phyloP scores from a whole-genome alignment of 2,888 invertebrate genomes.

The Chrysodeixis includens region DNA sequence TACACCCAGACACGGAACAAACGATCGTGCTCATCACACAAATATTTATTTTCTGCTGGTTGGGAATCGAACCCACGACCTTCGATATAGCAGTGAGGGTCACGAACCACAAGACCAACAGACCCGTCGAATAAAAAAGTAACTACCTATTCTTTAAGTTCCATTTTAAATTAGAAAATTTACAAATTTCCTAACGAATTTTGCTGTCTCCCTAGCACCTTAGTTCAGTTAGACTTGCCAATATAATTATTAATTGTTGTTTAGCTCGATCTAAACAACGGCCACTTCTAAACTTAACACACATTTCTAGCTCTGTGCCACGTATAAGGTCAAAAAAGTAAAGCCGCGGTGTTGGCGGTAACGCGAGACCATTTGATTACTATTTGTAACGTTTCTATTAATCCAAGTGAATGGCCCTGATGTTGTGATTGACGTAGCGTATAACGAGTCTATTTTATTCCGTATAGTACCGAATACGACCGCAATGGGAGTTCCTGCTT shows the following conservation, averaged over 20 bases:
- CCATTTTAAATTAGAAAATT: too few relatives aligned
- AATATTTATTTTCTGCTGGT: too few relatives aligned
- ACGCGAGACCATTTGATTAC: slow-evolving; percentile 83
- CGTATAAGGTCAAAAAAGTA: slow-evolving; percentile 73
- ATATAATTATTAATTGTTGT: too few relatives aligned
- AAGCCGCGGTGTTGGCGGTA: slow-evolving; percentile 78
- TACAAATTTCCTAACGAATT: too few relatives aligned
- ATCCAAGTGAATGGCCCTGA: slow-evolving; percentile 77
- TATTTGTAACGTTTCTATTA: slow-evolving; percentile 88
- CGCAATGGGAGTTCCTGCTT: slow-evolving; percentile 61
- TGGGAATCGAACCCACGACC: too few relatives aligned
- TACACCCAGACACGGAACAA: too few relatives aligned
- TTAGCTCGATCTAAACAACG: not conserved
- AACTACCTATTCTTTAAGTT: too few relatives aligned
- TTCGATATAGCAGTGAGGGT: too few relatives aligned
- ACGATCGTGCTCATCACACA: too few relatives aligned
- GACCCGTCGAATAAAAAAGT: too few relatives aligned
- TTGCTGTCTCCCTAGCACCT: not conserved
- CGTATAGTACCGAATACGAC: slow-evolving; percentile 61
- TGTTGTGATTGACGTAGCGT: slow-evolving; percentile 80
- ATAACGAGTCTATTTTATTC: slow-evolving; percentile 85
- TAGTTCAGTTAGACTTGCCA: not conserved
- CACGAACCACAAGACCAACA: too few relatives aligned
- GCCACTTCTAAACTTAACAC: not conserved
- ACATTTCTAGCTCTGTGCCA: slow-evolving; percentile 58